Evolutionary conservation across 2,888 invertebrate genomes (phyloP).

Genomic region (Agriotes lineatus): DNA sequence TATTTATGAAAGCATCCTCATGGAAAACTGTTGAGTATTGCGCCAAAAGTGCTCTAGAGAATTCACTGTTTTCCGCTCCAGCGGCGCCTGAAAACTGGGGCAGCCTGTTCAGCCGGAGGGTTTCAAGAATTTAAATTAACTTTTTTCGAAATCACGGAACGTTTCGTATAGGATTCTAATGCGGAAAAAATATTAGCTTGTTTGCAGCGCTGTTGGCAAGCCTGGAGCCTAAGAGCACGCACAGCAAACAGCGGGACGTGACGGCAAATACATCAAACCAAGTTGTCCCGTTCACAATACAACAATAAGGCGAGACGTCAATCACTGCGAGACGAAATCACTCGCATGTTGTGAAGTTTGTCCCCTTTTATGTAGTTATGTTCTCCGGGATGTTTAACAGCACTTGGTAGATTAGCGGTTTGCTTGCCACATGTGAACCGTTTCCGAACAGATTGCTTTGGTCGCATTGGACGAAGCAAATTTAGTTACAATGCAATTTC

Average conservation of each 20-base stretch:
- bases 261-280: constrained; percentile 1
- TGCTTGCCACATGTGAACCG: constrained; percentile 9
- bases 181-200: background rate
- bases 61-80: background rate
- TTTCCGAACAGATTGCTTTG: constrained; percentile 7
- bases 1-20: no score
- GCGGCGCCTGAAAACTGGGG: background rate
- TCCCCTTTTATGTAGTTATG: background rate
- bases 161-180: background rate
- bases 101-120: background rate
- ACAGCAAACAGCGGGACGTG: constrained; percentile 5
- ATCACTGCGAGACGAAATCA: constrained; percentile 10
- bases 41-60: background rate
- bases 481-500: constrained; percentile 17
- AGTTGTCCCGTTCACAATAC: background rate
- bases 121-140: constrained; percentile 2
- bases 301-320: background rate
- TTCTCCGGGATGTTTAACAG: background rate
- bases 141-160: background rate
- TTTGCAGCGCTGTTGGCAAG: background rate
- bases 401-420: constrained; percentile 19
- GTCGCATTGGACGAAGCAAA: constrained; percentile 1
- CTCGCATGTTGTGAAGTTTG: constrained; percentile 8
- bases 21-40: background rate
- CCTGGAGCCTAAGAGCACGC: background rate